Percentiles rank a stretch among this genome's conserved stretches.
Conservation (phyloP, 2,797 vertebrate genomes). For the Characodon lateralis region DNA sequence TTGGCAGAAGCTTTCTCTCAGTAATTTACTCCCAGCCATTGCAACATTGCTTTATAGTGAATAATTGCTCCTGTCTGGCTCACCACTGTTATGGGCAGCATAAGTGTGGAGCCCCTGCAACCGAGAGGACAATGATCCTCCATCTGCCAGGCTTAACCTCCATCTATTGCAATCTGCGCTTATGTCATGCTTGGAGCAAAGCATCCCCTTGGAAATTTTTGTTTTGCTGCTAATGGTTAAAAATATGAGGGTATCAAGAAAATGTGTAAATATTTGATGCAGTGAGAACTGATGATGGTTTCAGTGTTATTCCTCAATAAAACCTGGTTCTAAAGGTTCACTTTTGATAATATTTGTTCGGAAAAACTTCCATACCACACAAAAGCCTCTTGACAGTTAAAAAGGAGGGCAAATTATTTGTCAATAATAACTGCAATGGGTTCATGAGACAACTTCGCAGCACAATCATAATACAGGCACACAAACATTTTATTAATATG, state of each 20-base stretch:
- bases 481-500: constrained; percentile 52
- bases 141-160: constrained; percentile 19
- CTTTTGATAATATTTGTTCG: constrained; percentile 37
- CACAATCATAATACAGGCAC: constrained; percentile 29
- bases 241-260: constrained; percentile 6
- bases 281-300: constrained; percentile 27
- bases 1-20: constrained; percentile 68
- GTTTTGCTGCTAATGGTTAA: constrained; percentile 14
- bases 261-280: constrained; percentile 54
- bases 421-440: constrained; percentile 46
- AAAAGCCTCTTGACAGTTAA: constrained; percentile 39
- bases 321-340: constrained; percentile 37
- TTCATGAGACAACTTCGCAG: constrained; percentile 38
- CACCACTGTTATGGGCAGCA: constrained; percentile 58
- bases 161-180: constrained; percentile 32
- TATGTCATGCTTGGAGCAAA: constrained; percentile 41
- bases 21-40: constrained; percentile 73
- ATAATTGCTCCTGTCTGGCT: constrained; percentile 75
- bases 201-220: constrained; percentile 12
- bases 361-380: constrained; percentile 31
- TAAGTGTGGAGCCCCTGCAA: constrained; percentile 49
- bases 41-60: constrained; percentile 72
- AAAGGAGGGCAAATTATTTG: constrained; percentile 33
- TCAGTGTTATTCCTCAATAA: constrained; percentile 25
- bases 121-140: constrained; percentile 39